phyloP scores from a whole-genome alignment of 2,797 vertebrate genomes.

The Enteromius viviparus region DNA sequence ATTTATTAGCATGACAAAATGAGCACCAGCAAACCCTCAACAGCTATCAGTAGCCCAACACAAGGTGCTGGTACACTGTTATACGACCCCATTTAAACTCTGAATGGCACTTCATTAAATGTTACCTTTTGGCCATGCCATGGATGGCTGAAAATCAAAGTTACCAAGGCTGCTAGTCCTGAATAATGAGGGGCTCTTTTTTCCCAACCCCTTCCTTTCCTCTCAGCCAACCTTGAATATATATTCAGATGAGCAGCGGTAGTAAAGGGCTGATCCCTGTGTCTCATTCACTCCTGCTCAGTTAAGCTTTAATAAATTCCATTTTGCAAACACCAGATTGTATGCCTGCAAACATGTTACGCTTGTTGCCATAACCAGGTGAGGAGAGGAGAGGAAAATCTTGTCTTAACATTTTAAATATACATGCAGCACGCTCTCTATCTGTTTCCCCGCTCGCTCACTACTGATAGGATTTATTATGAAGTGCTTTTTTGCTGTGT shows the following conservation, averaged over 20 bases:
- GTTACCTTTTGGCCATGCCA: constrained; percentile 98
- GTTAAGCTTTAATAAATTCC: constrained; percentile 87
- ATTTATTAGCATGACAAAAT: constrained; percentile 90
- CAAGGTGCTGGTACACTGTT: constrained; percentile 87
- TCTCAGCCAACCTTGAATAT: constrained; percentile 86
- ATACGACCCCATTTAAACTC: constrained; percentile 94
- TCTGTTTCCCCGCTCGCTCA: constrained; percentile 40
- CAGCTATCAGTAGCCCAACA: constrained; percentile 89
- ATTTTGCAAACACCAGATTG: constrained; percentile 86
- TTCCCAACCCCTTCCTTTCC: constrained; percentile 42
- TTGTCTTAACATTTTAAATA: constrained; percentile 69
- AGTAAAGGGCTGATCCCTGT: constrained; percentile 86
- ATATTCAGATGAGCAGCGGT: constrained; percentile 89
- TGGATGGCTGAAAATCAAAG: constrained; percentile 97
- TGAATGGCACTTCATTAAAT: constrained; percentile 97
- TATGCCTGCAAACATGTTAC: constrained; percentile 88
- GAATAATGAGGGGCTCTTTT: constrained; percentile 88
- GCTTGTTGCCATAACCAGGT: constrained; percentile 79
- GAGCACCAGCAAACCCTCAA: constrained; percentile 87
- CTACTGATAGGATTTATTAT: constrained; percentile 64
- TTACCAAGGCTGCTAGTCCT: constrained; percentile 91
- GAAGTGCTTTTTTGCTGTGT: constrained; percentile 53
- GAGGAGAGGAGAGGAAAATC: constrained; percentile 65
- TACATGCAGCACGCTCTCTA: constrained; percentile 57
- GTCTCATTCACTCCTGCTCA: constrained; percentile 87